Conservation (phyloP, 2,888 invertebrate genomes). For the Serripes groenlandicus region DNA sequence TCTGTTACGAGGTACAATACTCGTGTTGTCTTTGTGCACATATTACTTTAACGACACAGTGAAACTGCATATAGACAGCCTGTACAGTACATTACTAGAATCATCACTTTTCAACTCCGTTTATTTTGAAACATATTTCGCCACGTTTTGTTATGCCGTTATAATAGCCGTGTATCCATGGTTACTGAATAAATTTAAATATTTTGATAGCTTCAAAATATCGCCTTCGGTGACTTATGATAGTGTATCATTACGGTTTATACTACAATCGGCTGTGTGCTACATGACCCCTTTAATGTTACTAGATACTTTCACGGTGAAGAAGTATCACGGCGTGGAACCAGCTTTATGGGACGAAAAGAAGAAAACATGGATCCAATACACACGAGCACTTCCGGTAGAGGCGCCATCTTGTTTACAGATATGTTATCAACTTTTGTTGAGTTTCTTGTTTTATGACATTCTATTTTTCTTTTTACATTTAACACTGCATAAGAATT, state of each 20-base stretch:
- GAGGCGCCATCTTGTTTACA: constrained; percentile 71
- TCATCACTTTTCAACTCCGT: constrained; percentile 76
- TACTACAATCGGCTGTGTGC: constrained; percentile 67
- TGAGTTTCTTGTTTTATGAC: constrained; percentile 78
- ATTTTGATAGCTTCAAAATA: constrained; percentile 78
- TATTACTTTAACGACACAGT: neutral
- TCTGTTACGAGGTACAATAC: neutral
- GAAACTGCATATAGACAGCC: neutral
- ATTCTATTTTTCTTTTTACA: constrained; percentile 80
- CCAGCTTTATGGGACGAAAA: constrained; percentile 70
- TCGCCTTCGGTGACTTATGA: constrained; percentile 71
- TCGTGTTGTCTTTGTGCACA: neutral
- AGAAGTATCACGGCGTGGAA: constrained; percentile 77
- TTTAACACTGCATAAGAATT: constrained; percentile 74
- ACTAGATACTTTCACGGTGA: constrained; percentile 80
- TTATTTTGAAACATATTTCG: constrained; percentile 82
- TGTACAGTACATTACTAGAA: constrained; percentile 35
- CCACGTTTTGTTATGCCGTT: constrained; percentile 72
- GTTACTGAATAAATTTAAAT: constrained; percentile 64
- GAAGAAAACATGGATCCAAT: constrained; percentile 72
- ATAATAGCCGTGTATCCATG: constrained; percentile 74
- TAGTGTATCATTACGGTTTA: constrained; percentile 45
- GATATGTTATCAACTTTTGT: constrained; percentile 71
- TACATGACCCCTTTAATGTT: constrained; percentile 78
- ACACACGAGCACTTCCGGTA: constrained; percentile 74